A percentile compares a stretch with the other conserved stretches of the same genome.
phyloP scores from a whole-genome alignment of 2,797 vertebrate genomes.

The Liasis olivaceus region DNA sequence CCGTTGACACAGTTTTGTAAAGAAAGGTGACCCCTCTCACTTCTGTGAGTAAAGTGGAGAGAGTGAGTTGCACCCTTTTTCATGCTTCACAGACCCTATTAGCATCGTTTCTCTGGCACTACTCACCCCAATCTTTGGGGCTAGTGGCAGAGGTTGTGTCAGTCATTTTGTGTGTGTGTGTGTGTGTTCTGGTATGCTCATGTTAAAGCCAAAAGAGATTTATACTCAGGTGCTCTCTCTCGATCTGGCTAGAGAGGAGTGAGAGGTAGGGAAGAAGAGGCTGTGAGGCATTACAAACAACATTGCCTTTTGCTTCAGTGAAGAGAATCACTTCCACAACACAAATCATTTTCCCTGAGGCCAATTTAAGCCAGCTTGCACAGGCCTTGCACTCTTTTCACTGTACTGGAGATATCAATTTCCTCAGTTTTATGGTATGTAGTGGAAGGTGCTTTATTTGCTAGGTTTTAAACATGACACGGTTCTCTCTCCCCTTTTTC shows the following conservation, averaged over 20 bases:
- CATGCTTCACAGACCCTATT: background rate
- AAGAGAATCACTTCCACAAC: background rate
- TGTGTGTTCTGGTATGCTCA: background rate
- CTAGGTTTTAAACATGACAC: background rate
- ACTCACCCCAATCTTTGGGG: background rate
- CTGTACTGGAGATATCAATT: background rate
- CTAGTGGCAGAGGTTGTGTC: background rate
- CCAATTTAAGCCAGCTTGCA: background rate
- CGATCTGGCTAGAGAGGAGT: background rate
- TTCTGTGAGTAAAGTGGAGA: background rate
- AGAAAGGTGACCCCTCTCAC: background rate
- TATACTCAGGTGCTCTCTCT: background rate
- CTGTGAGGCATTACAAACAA: background rate
- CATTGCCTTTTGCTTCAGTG: background rate
- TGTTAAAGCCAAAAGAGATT: background rate
- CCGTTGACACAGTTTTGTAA: background rate
- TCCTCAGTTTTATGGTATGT: background rate
- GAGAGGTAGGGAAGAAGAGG: background rate
- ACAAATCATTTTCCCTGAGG: background rate
- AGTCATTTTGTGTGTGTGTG: background rate
- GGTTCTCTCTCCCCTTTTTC: background rate
- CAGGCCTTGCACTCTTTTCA: background rate
- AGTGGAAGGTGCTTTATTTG: background rate
- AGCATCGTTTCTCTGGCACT: background rate
- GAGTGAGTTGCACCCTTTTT: background rate